phyloP scores from a whole-genome alignment of 2,113 vertebrate species.

The Hippolais icterina region DNA sequence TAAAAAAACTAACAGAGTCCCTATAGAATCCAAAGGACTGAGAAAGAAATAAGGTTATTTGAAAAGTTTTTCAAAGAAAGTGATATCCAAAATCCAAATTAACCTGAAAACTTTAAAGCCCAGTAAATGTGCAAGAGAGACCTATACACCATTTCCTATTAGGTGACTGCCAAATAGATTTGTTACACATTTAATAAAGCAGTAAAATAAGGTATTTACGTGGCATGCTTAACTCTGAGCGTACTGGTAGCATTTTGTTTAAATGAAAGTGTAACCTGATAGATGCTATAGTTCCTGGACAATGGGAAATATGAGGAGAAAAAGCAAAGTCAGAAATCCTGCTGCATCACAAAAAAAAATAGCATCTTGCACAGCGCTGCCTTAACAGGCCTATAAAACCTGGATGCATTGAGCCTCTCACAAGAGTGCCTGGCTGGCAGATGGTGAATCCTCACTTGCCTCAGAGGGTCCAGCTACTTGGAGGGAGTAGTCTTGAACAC shows the following conservation, averaged over 20 bases:
- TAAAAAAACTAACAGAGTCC: neutral
- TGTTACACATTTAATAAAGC: slow-evolving; percentile 5
- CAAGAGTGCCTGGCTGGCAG: neutral
- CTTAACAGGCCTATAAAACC: neutral
- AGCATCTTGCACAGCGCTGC: neutral
- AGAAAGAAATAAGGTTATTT: neutral
- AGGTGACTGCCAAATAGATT: neutral
- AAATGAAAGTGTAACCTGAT: neutral
- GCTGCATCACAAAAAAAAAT: neutral
- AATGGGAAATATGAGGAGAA: neutral
- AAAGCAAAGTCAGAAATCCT: neutral
- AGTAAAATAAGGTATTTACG: slow-evolving; percentile 10
- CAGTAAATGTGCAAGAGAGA: neutral
- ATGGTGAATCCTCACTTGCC: neutral
- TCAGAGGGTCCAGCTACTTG: neutral
- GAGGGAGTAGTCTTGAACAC: neutral
- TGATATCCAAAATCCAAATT: neutral
- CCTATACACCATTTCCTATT: neutral
- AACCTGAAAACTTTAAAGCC: neutral
- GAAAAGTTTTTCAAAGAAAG: neutral
- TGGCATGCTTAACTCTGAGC: neutral
- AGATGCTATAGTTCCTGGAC: neutral
- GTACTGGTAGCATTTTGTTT: neutral
- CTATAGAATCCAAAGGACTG: neutral
- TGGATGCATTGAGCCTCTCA: neutral